Conservation (phyloP, 2,797 vertebrate genomes). For the Leuciscus waleckii region DNA sequence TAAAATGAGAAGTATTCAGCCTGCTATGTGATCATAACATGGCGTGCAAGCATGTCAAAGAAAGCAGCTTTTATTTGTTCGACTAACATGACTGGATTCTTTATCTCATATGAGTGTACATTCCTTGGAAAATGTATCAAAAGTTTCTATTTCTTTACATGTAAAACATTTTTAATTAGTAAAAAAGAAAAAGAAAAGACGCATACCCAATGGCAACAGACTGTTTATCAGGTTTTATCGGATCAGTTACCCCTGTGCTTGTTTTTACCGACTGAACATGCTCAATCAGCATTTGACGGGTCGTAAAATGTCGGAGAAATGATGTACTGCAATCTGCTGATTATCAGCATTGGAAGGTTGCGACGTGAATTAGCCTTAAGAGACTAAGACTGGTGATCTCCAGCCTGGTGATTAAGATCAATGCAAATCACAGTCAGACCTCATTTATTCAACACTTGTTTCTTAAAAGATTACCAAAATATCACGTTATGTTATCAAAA, state of each 20-base stretch:
- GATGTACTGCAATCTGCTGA: background rate
- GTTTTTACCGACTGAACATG: background rate
- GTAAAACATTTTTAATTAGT: background rate
- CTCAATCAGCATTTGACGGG: background rate
- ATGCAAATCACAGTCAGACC: background rate
- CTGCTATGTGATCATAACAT: too few relatives aligned
- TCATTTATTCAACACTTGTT: constrained; percentile 29
- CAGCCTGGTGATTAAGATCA: constrained; percentile 15
- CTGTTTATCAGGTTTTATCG: background rate
- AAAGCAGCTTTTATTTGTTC: background rate
- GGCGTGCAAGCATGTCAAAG: background rate
- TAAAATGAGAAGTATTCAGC: background rate
- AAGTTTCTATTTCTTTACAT: background rate
- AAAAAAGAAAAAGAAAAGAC: background rate
- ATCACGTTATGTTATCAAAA: constrained; percentile 17
- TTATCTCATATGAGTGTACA: background rate
- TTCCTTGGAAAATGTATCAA: background rate
- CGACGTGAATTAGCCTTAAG: background rate
- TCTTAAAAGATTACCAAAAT: constrained; percentile 33
- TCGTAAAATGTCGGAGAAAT: background rate
- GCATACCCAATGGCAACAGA: too few relatives aligned
- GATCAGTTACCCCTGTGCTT: background rate
- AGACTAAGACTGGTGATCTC: background rate
- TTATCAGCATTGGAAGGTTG: background rate
- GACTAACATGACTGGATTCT: background rate